phyloP scores from a whole-genome alignment of 2,888 invertebrate species.

The Prosapia bicincta region DNA sequence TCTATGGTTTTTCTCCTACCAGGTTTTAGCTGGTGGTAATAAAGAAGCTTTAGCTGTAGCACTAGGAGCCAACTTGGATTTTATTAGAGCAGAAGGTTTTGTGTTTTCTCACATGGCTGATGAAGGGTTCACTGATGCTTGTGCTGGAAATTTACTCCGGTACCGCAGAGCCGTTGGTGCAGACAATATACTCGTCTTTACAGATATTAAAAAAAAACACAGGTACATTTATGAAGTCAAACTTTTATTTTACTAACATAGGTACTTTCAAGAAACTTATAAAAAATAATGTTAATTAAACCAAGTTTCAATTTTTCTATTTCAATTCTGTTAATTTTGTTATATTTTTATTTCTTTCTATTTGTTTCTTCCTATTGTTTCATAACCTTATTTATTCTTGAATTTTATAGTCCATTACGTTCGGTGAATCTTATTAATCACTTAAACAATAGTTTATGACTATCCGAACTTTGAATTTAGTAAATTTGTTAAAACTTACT shows the following conservation, averaged over 20 bases:
- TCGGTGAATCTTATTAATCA: no score
- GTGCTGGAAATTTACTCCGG: constrained; percentile 67
- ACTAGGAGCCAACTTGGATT: constrained; percentile 63
- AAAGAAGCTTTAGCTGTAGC: constrained; percentile 72
- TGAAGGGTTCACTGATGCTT: constrained; percentile 73
- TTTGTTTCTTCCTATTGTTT: no score
- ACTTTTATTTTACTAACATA: no score
- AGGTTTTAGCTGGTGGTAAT: constrained; percentile 74
- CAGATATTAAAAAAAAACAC: constrained; percentile 86
- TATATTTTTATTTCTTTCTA: no score
- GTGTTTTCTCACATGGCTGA: constrained; percentile 78
- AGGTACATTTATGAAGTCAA: constrained; percentile 52
- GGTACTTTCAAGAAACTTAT: no score
- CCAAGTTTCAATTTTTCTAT: background rate
- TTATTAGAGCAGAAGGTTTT: constrained; percentile 74
- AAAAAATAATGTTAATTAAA: background rate
- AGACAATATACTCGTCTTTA: constrained; percentile 62
- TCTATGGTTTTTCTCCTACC: no score
- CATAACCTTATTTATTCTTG: no score
- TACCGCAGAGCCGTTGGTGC: constrained; percentile 66
- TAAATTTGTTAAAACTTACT: no score
- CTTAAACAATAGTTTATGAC: no score
- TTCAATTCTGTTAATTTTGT: no score
- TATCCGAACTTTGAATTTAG: no score
- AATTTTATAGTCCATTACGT: no score